Percentiles rank a stretch among this genome's conserved stretches.
Evolutionary conservation across 2,113 vertebrate genomes (phyloP).

Genomic region (Neolamprologus variostigma): DNA sequence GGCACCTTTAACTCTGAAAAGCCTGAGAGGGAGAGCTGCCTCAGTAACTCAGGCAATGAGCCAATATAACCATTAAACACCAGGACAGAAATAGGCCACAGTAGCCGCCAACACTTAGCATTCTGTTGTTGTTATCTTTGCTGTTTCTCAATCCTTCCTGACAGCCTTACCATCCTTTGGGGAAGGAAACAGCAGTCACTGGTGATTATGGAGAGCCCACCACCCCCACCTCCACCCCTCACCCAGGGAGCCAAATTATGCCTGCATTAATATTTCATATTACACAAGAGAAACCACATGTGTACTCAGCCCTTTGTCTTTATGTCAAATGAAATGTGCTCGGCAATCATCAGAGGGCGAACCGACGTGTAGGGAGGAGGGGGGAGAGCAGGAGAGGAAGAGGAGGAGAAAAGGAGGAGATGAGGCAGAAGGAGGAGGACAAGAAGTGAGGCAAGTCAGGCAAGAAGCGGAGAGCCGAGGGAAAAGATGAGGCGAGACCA

Average conservation of each 20-base stretch:
- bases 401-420: background rate
- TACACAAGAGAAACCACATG: conserved; percentile 64
- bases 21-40: conserved; percentile 17
- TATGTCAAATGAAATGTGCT: conserved; percentile 64
- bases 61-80: conserved; percentile 53
- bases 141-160: conserved; percentile 64
- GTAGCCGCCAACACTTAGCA: conserved; percentile 48
- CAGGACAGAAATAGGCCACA: conserved; percentile 61
- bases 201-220: conserved; percentile 58
- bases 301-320: conserved; percentile 70
- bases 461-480: background rate
- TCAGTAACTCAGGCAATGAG: conserved; percentile 38
- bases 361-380: conserved; percentile 11
- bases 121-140: conserved; percentile 62
- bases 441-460: background rate
- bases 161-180: conserved; percentile 65
- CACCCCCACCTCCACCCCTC: conserved; percentile 15
- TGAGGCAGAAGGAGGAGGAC: background rate
- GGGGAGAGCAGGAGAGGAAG: background rate
- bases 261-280: conserved; percentile 75
- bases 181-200: conserved; percentile 64
- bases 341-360: conserved; percentile 50
- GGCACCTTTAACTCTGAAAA: conserved; percentile 42
- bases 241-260: conserved; percentile 68
- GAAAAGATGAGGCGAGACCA: background rate